Base-by-base conservation (phyloP, 2,888 invertebrate genomes). In the Saturnia pavonia region DNA sequence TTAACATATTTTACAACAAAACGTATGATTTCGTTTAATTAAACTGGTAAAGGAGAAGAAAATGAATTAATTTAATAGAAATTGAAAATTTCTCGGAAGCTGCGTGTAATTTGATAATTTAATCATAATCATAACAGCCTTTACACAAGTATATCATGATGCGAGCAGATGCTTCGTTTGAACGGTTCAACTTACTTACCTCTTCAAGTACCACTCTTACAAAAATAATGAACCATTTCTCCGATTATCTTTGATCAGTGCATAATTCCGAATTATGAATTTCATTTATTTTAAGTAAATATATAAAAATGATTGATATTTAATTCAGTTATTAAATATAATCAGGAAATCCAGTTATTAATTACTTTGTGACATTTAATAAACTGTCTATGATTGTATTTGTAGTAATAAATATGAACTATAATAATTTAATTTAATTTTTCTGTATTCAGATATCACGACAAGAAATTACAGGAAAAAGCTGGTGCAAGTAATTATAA, bases 71-170 rank as follows among this genome's bases (percentile, higher is more conserved):
- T 83, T 82, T 81, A 80, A 79, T 80, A 19, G 40, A 63, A 66
- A 63, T 76, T 70, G 73, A 74, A 73, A 77, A 77, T 74, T 74
- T 70, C 74, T 73, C 60, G 71, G 71, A 67, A 67, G 73, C 72
- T 66, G 68, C 75, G 69, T 74, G 75, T 78, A 80, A 84, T 82
- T 79, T 79, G 75, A 82, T 80, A 80, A 77, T 82, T 80, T 78
- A 78, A 77, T 81, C 78, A 80, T 77, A 84, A 82, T 83, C 79
- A 78, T 74, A 76, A 74, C 73, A 74, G 75, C 74, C 54, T 73
- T 76, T 73, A 78, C 72, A 76, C 77, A 71, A 76, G 82, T 76
- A 76, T 75, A 70, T 70, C 68, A 65, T 54, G 51, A 68, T 67
- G 72, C 69, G 71, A 69, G 73, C 74, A 66, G 73, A 67, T 73